Evolutionary conservation across 2,888 invertebrate genomes (phyloP), one percentile per base, ranked within the genome.

Genomic region (Dioctria rufipes): DNA sequence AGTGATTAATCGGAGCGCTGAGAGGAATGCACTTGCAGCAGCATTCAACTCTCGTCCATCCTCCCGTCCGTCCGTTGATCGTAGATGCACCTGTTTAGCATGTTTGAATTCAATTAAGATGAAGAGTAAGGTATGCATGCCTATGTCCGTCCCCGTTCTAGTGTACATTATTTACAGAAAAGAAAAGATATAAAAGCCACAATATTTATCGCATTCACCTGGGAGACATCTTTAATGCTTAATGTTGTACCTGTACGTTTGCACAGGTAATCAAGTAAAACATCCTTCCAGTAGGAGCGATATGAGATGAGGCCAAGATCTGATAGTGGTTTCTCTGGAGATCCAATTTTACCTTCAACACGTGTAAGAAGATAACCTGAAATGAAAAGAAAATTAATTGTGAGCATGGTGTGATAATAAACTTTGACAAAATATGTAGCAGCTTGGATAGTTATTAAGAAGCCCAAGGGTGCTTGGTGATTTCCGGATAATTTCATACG

Each of bases 231-330:
- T 90, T 98, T 95, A 85, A 98, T 96, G 86, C 95, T 96, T 78
- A 98, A 92, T 82, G 97, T 95, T 75, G 95, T 94, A 78, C 96
- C 97, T 11, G 95, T 94, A 80, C 96, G 94, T 80, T 95, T 95
- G 88, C 96, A 96, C 80, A 99, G 91, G 87, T 98, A 95, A 86
- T 96, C 95, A 80, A 99, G 91, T 5, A 99, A 91, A 0, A 98
- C 97, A 88, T 98, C 97, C 89, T 98, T 98, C 99, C 99, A 99
- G 90, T 99, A 99, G 71, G 97, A 98, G 43, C 99, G 93, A 91
- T 99, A 99, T 25, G 98, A 98, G 86, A 99, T 96, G 80, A 99
- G 92, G 11, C 99, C 99, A 81, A 99, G 92, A 90, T 99, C 99
- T 69, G 98, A 98, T 58, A 99, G 91, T 0, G 99, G 99, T 85